A percentile compares a stretch with the other conserved stretches of the same genome.
phyloP scores from a whole-genome alignment of 2,888 invertebrate genomes.

The Lasius fuliginosus region DNA sequence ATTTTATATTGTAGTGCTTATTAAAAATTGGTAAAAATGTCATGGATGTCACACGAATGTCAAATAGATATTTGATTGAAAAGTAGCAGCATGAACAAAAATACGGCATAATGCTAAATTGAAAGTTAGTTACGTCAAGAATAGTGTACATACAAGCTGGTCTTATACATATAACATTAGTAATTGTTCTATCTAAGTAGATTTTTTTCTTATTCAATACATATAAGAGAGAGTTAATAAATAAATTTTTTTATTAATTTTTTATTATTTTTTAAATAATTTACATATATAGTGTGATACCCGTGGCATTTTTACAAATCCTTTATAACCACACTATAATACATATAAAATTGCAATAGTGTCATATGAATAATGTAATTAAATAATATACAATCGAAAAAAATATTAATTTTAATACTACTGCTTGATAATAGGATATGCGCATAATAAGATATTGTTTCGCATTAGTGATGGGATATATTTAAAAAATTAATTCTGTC shows the following conservation, averaged over 20 bases:
- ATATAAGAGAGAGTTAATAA: background rate
- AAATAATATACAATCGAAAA: background rate
- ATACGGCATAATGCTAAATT: background rate
- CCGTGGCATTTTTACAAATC: background rate
- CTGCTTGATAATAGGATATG: background rate
- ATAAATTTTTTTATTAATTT: no score
- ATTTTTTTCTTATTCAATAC: background rate
- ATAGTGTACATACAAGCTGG: background rate
- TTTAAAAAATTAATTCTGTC: background rate
- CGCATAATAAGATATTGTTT: background rate
- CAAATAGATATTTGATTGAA: background rate
- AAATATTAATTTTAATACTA: background rate
- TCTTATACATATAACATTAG: background rate
- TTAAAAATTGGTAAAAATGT: background rate
- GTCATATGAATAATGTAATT: background rate
- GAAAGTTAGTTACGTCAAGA: slow-evolving; percentile 9
- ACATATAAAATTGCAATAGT: background rate
- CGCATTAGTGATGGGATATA: background rate
- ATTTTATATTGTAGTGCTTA: background rate
- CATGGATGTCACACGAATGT: background rate
- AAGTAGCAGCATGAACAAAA: background rate
- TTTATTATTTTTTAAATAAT: no score
- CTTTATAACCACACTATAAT: background rate
- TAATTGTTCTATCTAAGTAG: background rate
- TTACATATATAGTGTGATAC: background rate